These are phyloP conservation scores for Phalloptychus januarius DNA, from an alignment of 2,797 vertebrate genomes.

Conservation along the genomic window DNA sequence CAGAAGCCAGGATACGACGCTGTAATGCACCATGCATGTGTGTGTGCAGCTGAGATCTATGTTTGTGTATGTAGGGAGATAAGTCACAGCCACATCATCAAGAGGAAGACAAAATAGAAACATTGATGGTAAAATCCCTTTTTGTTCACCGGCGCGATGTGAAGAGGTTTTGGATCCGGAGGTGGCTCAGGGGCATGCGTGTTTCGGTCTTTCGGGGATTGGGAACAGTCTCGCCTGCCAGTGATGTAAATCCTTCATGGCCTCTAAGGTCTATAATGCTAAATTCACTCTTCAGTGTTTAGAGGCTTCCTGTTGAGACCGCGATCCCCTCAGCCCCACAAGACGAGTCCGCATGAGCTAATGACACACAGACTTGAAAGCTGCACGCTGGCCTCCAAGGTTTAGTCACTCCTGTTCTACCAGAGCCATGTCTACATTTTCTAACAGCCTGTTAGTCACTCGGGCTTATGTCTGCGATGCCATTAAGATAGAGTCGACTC, in stretches of 20 bases:
- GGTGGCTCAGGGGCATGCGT: slow-evolving; percentile 19
- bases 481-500: slow-evolving; percentile 19
- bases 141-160: slow-evolving; percentile 24
- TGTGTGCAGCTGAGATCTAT: slow-evolving; percentile 28
- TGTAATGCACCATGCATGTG: slow-evolving; percentile 21
- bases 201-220: slow-evolving; percentile 15
- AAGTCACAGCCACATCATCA: slow-evolving; percentile 24
- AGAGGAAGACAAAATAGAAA: slow-evolving; percentile 12
- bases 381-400: neutral
- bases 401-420: slow-evolving; percentile 25
- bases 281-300: slow-evolving; percentile 64
- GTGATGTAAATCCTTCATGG: slow-evolving; percentile 29
- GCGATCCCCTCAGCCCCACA: slow-evolving; percentile 32
- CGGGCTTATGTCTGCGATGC: slow-evolving; percentile 13
- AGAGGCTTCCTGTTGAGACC: slow-evolving; percentile 44
- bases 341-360: slow-evolving; percentile 30
- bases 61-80: slow-evolving; percentile 31
- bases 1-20: slow-evolving; percentile 26
- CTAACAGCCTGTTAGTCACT: slow-evolving; percentile 32
- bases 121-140: slow-evolving; percentile 43
- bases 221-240: slow-evolving; percentile 26
- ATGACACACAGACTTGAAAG: slow-evolving; percentile 31
- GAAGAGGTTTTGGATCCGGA: slow-evolving; percentile 34
- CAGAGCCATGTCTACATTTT: slow-evolving; percentile 34
- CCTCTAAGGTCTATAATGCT: slow-evolving; percentile 54